Conservation (phyloP, 2,797 vertebrate species). For the Falco naumanni region DNA sequence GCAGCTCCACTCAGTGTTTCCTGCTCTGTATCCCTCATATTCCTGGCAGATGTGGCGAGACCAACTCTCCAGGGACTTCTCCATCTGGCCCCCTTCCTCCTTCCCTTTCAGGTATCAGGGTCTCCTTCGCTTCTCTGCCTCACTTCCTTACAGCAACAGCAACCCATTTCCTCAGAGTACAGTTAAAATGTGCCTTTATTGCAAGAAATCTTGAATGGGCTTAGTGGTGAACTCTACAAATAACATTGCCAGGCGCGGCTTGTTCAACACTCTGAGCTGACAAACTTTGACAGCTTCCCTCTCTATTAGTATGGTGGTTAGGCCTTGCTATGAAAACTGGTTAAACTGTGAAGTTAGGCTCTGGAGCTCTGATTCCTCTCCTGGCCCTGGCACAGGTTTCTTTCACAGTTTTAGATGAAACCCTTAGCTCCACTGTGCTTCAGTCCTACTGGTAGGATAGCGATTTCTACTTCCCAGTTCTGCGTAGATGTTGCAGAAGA, state of each 20-base stretch:
- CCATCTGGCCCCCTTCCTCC: not conserved
- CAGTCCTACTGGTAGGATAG: not conserved
- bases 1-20: not conserved
- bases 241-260: accelerated
- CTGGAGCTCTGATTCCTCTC: not conserved
- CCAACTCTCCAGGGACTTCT: not conserved
- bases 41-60: not conserved
- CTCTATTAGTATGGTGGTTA: not conserved
- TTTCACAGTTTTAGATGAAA: not conserved
- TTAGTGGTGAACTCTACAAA: not conserved
- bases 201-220: not conserved
- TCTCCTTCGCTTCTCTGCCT: not conserved
- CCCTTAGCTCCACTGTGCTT: not conserved
- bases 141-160: not conserved
- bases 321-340: not conserved
- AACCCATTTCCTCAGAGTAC: not conserved
- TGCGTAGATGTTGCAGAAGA: not conserved
- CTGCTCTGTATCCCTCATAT: not conserved
- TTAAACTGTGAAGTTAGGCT: not conserved
- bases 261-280: not conserved
- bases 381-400: not conserved
- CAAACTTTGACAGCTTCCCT: not conserved
- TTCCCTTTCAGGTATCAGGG: not conserved
- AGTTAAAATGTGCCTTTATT: not conserved
- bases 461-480: not conserved